Percentiles rank a stretch among this genome's conserved stretches.
phyloP scores from a whole-genome alignment of 2,113 vertebrate genomes.

The Nothocercus nigrocapillus region DNA sequence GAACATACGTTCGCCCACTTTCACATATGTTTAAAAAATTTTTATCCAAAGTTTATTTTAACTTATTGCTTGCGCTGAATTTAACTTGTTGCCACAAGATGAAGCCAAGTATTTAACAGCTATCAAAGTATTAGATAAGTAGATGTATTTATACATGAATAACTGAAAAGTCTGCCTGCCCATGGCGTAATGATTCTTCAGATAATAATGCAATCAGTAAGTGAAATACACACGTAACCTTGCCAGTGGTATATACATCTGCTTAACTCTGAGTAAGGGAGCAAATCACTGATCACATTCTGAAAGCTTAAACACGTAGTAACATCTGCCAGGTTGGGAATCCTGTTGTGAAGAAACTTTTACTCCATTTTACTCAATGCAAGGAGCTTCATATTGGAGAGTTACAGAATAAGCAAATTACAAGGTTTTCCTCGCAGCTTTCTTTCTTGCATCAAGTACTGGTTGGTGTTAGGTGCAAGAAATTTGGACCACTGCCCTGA shows the following conservation, averaged over 20 bases:
- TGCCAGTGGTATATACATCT: not conserved
- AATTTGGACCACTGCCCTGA: not conserved
- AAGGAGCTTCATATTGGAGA: not conserved
- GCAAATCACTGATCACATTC: too few species aligned
- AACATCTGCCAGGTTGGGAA: not conserved
- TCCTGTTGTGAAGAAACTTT: not conserved
- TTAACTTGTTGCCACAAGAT: not conserved
- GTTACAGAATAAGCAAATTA: not conserved
- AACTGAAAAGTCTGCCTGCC: not conserved
- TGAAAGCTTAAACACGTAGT: too few species aligned
- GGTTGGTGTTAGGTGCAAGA: not conserved
- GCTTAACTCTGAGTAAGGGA: not conserved
- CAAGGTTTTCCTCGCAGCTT: not conserved
- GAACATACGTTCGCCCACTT: not conserved
- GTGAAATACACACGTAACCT: not conserved
- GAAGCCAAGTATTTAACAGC: not conserved
- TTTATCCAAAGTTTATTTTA: not conserved
- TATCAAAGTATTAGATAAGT: not conserved
- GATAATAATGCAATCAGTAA: not conserved
- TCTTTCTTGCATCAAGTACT: not conserved
- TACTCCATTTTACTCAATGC: not conserved
- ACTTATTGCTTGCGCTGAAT: not conserved
- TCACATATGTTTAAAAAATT: not conserved
- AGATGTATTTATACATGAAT: not conserved
- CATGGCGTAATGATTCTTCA: not conserved